Evolutionary conservation across 2,113 vertebrate genomes (phyloP), one percentile per base, ranked within the genome.

Genomic region (Centropus unirufus): DNA sequence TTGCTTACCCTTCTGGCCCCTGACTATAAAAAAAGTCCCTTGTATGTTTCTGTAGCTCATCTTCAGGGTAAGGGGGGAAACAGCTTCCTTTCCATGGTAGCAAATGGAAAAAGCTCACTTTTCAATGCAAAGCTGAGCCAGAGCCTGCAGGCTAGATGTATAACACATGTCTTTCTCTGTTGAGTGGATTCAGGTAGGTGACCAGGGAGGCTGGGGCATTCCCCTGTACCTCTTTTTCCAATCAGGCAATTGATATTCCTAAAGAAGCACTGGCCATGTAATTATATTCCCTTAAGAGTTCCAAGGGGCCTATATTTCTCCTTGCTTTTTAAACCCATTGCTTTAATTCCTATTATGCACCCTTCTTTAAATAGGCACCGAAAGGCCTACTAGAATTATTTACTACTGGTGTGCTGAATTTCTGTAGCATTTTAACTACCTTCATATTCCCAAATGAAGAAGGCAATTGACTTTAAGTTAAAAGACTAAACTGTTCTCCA

Each of bases 1-100:
- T 29, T 77, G 90, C 95, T 95, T 97, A 86, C 95, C 95, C 89
- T 93, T 77, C 69, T 90, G 95, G 92, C 82, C 84, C 88, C 7
- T 55, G 36, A 80, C 90, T 93, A 73, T 86, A 91, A 93, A 93
- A 90, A 88, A 91, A 78, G 10, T 9, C 82, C 75, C 70, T 59
- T 85, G 76, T 68, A 87, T 77, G 80, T 91, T 96, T 62, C 89
- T 96, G 22, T 6, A 82, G 92, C 95, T 95, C 94, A 95, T 96
- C 96, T 42, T 92, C 34, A 42, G 96, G 82, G 70, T 32, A 57
- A 82, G 83, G 93, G 87, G 3, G 58, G 96, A 76, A 93, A 87
- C 76, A 83, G 91, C 84, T 94, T 90, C 90, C 88, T 92, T 58
- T 89, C 77, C 84, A 78, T 36, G 4, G 89, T 32, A 93, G 90